Percentiles rank a stretch among this genome's conserved stretches.
phyloP scores from a whole-genome alignment of 2,888 invertebrate species.

The Shargacucullia verbasci region DNA sequence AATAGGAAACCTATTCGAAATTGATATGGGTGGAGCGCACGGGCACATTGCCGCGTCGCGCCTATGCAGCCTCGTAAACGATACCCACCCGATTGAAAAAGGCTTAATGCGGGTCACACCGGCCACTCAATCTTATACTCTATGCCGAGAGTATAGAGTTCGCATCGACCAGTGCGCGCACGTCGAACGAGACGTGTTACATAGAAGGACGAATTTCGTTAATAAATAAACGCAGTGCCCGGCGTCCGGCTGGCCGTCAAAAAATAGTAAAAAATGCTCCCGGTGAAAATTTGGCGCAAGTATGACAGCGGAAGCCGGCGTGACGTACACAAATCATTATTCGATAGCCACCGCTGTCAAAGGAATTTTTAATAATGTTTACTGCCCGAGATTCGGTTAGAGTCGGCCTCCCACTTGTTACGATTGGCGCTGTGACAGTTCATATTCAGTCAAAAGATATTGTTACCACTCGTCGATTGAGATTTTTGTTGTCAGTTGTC shows the following conservation, averaged over 20 bases:
- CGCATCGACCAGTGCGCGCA: conserved; percentile 50
- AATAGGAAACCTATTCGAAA: conserved; percentile 88
- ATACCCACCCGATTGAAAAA: conserved; percentile 66
- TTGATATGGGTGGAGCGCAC: conserved; percentile 88
- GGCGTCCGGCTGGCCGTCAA: conserved; percentile 75
- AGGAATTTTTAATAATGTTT: conserved; percentile 87
- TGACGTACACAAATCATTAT: conserved; percentile 85
- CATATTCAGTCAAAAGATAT: conserved; percentile 65
- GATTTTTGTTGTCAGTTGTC: conserved; percentile 67
- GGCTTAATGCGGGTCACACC: conserved; percentile 57
- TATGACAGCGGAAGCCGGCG: conserved; percentile 81
- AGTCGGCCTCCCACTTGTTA: conserved; percentile 71
- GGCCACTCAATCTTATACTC: conserved; percentile 60
- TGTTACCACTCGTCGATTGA: conserved; percentile 57
- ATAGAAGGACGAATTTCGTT: conserved; percentile 86
- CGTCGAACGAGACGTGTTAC: conserved; percentile 72
- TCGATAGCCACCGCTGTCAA: conserved; percentile 82
- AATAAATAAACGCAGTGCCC: conserved; percentile 87
- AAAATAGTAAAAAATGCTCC: conserved; percentile 80
- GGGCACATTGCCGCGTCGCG: conserved; percentile 81
- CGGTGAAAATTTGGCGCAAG: conserved; percentile 85
- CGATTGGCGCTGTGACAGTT: conserved; percentile 58
- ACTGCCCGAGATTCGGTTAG: conserved; percentile 77
- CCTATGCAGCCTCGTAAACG: conserved; percentile 87
- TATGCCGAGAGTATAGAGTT: conserved; percentile 62